Conservation (phyloP, 2,797 vertebrate species). For the Oophaga sylvatica region DNA sequence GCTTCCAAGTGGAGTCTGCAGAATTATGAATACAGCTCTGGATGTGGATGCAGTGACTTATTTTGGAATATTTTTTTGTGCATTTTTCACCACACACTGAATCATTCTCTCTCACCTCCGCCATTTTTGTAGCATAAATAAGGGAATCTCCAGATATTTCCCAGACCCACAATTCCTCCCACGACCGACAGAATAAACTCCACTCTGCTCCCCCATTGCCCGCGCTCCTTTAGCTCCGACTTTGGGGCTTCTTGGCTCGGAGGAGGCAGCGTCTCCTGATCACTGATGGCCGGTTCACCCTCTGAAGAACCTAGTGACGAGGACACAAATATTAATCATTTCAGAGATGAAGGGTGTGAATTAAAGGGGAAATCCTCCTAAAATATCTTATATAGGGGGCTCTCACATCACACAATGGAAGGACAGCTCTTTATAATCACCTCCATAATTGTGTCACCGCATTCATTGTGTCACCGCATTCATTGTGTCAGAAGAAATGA, state of each 20-base stretch:
- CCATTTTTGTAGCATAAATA: constrained; percentile 44
- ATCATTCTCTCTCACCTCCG: background rate
- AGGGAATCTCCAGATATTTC: constrained; percentile 5
- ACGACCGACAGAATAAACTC: background rate
- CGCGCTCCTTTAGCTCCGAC: background rate
- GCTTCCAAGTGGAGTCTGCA: background rate
- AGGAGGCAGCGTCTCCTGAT: background rate
- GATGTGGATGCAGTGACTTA: background rate
- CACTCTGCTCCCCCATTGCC: background rate
- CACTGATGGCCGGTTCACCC: background rate
- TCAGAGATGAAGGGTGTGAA: background rate
- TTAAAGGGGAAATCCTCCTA: background rate
- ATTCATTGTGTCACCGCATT: too few relatives aligned
- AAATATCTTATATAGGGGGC: too few relatives aligned
- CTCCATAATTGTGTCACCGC: too few relatives aligned
- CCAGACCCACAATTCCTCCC: background rate
- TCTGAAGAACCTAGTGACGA: background rate
- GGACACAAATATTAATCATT: background rate
- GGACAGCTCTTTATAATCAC: too few relatives aligned
- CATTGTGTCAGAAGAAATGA: too few relatives aligned
- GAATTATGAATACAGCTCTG: background rate
- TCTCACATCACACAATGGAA: too few relatives aligned
- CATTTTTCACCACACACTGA: too few relatives aligned
- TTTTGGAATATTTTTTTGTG: background rate
- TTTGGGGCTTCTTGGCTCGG: background rate